Conservation (phyloP, 2,113 vertebrate genomes). For the Apeltes quadracus region DNA sequence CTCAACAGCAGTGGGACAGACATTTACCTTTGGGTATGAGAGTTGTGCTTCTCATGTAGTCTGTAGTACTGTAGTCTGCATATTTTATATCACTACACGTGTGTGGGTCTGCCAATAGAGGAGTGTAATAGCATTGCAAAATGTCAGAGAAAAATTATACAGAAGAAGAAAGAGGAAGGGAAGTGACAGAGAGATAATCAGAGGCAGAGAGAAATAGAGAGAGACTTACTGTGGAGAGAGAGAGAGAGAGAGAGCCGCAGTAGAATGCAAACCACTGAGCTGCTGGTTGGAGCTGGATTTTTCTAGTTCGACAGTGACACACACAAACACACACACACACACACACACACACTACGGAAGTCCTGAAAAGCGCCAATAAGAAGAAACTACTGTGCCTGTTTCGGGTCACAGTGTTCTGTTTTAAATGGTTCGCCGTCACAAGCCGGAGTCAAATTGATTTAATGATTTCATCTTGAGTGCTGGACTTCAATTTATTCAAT, state of each 20-base stretch:
- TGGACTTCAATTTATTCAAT: no score
- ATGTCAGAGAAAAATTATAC: background rate
- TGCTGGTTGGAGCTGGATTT: constrained; percentile 68
- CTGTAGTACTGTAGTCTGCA: constrained; percentile 1
- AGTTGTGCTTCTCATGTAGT: background rate
- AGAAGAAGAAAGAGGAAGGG: background rate
- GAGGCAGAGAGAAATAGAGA: background rate
- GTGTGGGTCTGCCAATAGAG: background rate
- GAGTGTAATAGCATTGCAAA: background rate
- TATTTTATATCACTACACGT: constrained; percentile 3
- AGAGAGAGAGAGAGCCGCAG: constrained; percentile 24
- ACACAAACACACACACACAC: constrained; percentile 7
- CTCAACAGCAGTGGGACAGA: constrained; percentile 39
- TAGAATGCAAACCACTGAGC: constrained; percentile 55
- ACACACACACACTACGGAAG: constrained; percentile 1
- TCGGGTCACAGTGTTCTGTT: no score
- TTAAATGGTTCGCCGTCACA: background rate
- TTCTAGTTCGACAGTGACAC: constrained; percentile 55
- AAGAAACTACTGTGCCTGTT: background rate
- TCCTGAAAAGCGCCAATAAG: constrained; percentile 22
- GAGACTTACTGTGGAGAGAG: background rate
- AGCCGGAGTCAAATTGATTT: background rate
- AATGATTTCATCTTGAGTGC: background rate
- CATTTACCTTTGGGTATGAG: background rate
- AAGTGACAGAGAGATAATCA: background rate